Evolutionary conservation across 2,113 vertebrate genomes (phyloP), one percentile per base, ranked within the genome.

Genomic region (Calypte anna): DNA sequence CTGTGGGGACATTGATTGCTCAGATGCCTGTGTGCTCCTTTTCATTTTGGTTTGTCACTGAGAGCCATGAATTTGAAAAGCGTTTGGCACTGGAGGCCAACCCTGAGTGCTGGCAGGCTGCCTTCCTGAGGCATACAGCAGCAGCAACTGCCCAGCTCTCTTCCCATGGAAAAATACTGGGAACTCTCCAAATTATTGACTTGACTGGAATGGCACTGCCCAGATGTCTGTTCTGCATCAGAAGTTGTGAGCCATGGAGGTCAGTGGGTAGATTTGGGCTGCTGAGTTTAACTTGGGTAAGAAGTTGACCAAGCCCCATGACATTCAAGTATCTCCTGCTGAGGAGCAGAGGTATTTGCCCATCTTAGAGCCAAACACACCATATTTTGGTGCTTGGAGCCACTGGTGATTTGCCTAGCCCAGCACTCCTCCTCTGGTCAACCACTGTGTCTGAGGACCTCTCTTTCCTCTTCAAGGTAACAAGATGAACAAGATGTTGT

Each of bases 81-180:
- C 63, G 0, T 80, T 88, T 93, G 85, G 61, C 75, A 57, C 38
- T 67, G 76, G 57, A 63, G 82, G 70, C 19, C 48, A 91, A 75
- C 72, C 50, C 64, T 74, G 64, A 70, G 68, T 5, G 1, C 85
- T 97, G 91, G 91, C 90, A 93, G 61, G 14, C 80, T 96, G 94
- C 93, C 90, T 95, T 81, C 64, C 27, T 38, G 67, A 95, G 59
- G 63, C 53, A n/a, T 38, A 55, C 33, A 88, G 79, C 88, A 95
- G 63, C 84, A 94, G 79, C 82, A 91, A 90, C 91, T 91, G 93
- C 57, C 85, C 87, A 74, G 94, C 85, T 94, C 91, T 85, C 85
- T 95, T 91, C 90, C 40, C 24, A 7, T 55, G 43, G 72, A 85
- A 90, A 89, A 86, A 90, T 14, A 10, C 36, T 95, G 95, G 94